These are phyloP conservation scores for Haliaeetus leucogaster DNA, from an alignment of 2,113 vertebrate species.

Conservation along the genomic window DNA sequence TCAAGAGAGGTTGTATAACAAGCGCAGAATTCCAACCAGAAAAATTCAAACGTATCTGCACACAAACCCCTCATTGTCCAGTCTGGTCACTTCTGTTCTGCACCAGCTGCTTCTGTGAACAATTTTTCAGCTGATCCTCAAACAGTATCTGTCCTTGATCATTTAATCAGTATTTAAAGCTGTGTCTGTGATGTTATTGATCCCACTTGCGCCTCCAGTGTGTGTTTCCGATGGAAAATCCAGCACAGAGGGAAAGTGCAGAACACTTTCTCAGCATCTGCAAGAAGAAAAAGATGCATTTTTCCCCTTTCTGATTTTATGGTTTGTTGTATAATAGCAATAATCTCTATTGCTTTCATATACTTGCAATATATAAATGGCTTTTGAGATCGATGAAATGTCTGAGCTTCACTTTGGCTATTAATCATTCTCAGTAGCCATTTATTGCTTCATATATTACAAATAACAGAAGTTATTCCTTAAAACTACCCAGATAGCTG, in stretches of 20 bases:
- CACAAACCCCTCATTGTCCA: slow-evolving; percentile 23
- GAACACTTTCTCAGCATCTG: not conserved
- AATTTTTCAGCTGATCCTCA: slow-evolving; percentile 24
- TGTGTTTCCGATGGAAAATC: slow-evolving; percentile 9
- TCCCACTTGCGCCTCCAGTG: not conserved
- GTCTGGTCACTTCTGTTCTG: not conserved
- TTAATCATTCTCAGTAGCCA: slow-evolving; percentile 57
- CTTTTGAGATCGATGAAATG: slow-evolving; percentile 37
- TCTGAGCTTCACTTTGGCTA: slow-evolving; percentile 26
- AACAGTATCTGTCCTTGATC: slow-evolving; percentile 27
- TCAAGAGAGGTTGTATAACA: slow-evolving; percentile 18
- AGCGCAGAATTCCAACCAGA: slow-evolving; percentile 8
- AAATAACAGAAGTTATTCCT: slow-evolving; percentile 18
- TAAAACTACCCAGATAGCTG: not conserved
- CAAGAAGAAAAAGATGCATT: slow-evolving; percentile 19
- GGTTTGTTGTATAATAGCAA: slow-evolving; percentile 48
- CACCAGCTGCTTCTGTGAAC: slow-evolving; percentile 16
- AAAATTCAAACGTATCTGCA: not conserved
- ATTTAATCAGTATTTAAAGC: slow-evolving; percentile 61
- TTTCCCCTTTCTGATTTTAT: slow-evolving; percentile 38
- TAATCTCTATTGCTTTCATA: slow-evolving; percentile 38
- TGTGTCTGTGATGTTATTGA: slow-evolving; percentile 37
- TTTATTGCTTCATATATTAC: slow-evolving; percentile 55
- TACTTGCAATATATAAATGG: slow-evolving; percentile 47
- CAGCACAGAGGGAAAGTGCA: not conserved